A percentile compares a stretch with the other conserved stretches of the same genome.
Conservation (phyloP, 2,888 invertebrate genomes). For the Piscicola geometra region DNA sequence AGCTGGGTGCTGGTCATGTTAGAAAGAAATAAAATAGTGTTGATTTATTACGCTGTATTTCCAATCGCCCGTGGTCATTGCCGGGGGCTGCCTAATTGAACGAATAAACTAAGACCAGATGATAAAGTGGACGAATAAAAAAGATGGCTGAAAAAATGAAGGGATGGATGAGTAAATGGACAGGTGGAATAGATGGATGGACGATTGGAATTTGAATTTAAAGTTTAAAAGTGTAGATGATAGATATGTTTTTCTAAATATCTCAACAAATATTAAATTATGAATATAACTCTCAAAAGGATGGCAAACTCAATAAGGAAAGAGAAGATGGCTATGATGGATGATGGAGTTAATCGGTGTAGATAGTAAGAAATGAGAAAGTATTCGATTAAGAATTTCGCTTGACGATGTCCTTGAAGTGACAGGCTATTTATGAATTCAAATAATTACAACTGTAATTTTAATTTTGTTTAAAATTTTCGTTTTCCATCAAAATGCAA, state of each 20-base stretch:
- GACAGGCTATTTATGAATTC: no score
- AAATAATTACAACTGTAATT: no score
- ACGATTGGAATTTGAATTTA: constrained; percentile 3
- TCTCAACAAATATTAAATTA: not conserved
- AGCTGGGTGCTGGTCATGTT: not conserved
- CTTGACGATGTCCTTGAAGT: not conserved
- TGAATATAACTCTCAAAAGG: not conserved
- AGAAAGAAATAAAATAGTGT: not conserved
- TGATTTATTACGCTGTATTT: constrained; percentile 9
- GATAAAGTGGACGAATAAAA: constrained; percentile 22
- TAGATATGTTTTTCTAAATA: not conserved
- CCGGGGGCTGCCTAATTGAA: constrained; percentile 11
- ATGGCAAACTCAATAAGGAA: not conserved
- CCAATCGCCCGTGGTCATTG: constrained; percentile 6
- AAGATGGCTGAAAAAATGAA: constrained; percentile 1
- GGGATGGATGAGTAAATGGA: not conserved
- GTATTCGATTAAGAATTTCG: not conserved
- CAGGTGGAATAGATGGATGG: not conserved
- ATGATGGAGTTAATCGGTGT: not conserved
- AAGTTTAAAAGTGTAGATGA: not conserved
- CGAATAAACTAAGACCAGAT: constrained; percentile 15
- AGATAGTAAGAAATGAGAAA: not conserved
- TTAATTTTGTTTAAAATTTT: no score
- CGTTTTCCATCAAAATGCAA: not conserved
- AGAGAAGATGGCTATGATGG: not conserved